phyloP scores from a whole-genome alignment of 2,888 invertebrate genomes.

The Stenichneumon culpator region DNA sequence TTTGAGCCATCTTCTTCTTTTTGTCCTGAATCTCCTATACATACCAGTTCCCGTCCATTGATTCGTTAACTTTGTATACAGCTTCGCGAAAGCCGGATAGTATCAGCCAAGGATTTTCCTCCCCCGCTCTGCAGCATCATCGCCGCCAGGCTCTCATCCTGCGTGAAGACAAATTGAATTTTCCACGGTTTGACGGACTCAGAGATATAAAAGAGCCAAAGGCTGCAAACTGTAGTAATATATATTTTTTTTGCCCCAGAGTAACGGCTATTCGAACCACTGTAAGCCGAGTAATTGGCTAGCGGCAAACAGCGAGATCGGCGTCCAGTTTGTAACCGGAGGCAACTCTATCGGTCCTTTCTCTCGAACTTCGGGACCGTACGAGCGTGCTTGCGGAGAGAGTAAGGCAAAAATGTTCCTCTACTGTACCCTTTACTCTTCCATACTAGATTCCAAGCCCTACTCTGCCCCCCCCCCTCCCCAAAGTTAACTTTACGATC shows the following conservation, averaged over 20 bases:
- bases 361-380: constrained; percentile 11
- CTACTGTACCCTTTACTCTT: constrained; percentile 17
- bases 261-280: constrained; percentile 41
- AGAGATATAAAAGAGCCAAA: constrained; percentile 34
- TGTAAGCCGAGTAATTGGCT: constrained; percentile 71
- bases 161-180: constrained; percentile 73
- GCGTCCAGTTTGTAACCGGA: constrained; percentile 55
- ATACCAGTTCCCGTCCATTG: constrained; percentile 28
- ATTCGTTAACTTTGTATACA: constrained; percentile 61
- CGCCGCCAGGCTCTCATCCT: constrained; percentile 64
- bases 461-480: too few species aligned
- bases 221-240: background rate
- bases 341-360: constrained; percentile 25
- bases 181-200: constrained; percentile 62
- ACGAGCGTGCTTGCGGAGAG: constrained; percentile 3
- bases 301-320: constrained; percentile 63
- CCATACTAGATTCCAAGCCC: background rate
- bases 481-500: constrained; percentile 61
- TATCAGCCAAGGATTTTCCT: constrained; percentile 42
- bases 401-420: constrained; percentile 45
- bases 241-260: background rate
- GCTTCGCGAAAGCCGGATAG: constrained; percentile 25
- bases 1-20: background rate
- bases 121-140: constrained; percentile 12
- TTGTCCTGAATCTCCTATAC: constrained; percentile 22